These are phyloP conservation scores for Malacoraja senta DNA, from an alignment of 2,797 vertebrate species.

Conservation along the genomic window DNA sequence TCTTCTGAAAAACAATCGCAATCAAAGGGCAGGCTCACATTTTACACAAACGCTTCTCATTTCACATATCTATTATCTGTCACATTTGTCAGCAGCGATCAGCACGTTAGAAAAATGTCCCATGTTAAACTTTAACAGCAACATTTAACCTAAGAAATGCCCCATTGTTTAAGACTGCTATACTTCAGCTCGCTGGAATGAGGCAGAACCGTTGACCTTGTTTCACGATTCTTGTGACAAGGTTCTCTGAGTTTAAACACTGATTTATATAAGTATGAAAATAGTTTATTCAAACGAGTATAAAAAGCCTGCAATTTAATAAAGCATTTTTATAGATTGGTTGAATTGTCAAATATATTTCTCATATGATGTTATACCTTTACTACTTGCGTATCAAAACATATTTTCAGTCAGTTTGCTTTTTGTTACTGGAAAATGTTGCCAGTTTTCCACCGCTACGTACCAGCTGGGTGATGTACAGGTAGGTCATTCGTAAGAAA, in stretches of 20 bases:
- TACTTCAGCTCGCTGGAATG: slow-evolving; percentile 9
- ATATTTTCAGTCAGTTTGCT: neutral
- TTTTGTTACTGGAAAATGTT: neutral
- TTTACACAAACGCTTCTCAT: slow-evolving; percentile 21
- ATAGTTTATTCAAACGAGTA: neutral
- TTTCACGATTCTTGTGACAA: slow-evolving; percentile 2
- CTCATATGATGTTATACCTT: neutral
- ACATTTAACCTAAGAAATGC: slow-evolving; percentile 17
- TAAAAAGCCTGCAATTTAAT: neutral
- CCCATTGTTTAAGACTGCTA: slow-evolving; percentile 19
- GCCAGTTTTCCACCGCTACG: neutral
- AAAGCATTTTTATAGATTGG: neutral
- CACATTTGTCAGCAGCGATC: slow-evolving; percentile 27
- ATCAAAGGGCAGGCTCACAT: slow-evolving; percentile 19
- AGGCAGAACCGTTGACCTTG: slow-evolving; percentile 4
- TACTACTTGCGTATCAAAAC: neutral
- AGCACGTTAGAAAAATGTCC: slow-evolving; percentile 26
- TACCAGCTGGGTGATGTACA: neutral
- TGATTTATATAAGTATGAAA: neutral
- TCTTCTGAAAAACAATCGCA: neutral
- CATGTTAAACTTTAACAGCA: slow-evolving; percentile 31
- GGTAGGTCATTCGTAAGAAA: neutral
- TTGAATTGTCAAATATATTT: neutral
- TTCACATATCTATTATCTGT: slow-evolving; percentile 34
- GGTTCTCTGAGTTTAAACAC: neutral